Evolutionary conservation across 2,888 invertebrate genomes (phyloP).

Genomic region (Steinernema hermaphroditum): DNA sequence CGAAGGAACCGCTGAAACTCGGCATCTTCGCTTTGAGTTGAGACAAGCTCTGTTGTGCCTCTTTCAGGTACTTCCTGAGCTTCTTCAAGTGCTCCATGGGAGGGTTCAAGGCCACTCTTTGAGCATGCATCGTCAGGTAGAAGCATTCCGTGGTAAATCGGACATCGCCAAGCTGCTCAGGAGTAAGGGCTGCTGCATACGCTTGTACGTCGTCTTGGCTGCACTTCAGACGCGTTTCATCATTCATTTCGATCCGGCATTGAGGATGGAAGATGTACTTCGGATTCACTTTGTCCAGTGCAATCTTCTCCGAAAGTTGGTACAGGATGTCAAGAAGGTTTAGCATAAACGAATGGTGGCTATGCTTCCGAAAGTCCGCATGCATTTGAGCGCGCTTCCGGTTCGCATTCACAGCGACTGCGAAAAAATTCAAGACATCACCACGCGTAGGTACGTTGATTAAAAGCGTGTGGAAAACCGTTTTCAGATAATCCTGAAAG

Average conservation of each 20-base stretch:
- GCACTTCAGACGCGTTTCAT: conserved; percentile 79
- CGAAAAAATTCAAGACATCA: conserved; percentile 79
- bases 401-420: conserved; percentile 78
- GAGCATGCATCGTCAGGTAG: conserved; percentile 90
- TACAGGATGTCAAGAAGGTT: conserved; percentile 89
- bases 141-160: conserved; percentile 91
- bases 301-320: conserved; percentile 82
- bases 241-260: conserved; percentile 67
- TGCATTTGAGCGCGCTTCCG: conserved; percentile 86
- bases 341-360: conserved; percentile 92
- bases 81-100: conserved; percentile 71
- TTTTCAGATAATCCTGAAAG: conserved; percentile 75
- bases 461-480: conserved; percentile 81
- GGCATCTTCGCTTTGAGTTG: conserved; percentile 38
- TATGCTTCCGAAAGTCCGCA: conserved; percentile 82
- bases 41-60: conserved; percentile 37
- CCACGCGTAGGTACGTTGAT: conserved; percentile 81
- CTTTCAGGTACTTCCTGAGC: conserved; percentile 44
- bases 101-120: conserved; percentile 87
- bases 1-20: neutral
- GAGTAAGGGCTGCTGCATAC: conserved; percentile 70
- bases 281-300: conserved; percentile 75
- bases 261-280: conserved; percentile 83
- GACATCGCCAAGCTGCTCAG: neutral
- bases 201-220: conserved; percentile 80